Evolutionary conservation across 2,113 vertebrate genomes (phyloP).

Genomic region (Dromiciops gliroides): DNA sequence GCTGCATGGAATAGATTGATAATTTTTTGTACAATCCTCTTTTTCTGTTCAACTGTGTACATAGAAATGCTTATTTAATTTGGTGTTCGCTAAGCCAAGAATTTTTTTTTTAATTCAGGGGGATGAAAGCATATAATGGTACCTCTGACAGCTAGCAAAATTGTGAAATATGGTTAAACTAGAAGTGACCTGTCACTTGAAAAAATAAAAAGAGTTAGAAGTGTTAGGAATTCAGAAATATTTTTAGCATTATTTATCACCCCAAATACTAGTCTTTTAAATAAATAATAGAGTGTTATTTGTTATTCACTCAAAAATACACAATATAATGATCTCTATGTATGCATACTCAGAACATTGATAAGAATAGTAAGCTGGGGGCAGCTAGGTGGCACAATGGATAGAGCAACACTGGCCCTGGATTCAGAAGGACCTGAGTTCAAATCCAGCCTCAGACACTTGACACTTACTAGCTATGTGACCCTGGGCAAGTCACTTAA

Average conservation of each 20-base stretch:
- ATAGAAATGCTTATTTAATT: neutral
- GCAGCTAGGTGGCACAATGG: too few relatives aligned
- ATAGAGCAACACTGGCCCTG: too few relatives aligned
- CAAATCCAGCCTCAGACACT: too few relatives aligned
- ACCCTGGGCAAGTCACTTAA: too few relatives aligned
- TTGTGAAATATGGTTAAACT: neutral
- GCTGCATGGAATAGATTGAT: neutral
- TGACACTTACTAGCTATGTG: too few relatives aligned
- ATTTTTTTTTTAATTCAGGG: too few relatives aligned
- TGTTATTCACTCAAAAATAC: neutral
- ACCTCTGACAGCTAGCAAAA: neutral
- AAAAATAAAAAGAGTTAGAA: neutral
- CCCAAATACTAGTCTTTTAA: neutral
- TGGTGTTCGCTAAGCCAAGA: neutral
- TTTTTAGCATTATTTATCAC: neutral
- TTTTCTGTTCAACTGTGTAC: neutral
- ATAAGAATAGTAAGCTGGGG: neutral
- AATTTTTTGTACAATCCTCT: neutral
- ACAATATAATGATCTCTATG: neutral
- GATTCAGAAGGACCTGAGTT: too few relatives aligned
- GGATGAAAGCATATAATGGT: neutral
- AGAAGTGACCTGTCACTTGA: neutral
- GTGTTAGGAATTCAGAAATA: neutral
- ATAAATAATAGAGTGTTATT: neutral
- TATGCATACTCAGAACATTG: neutral